Evolutionary conservation across 2,113 vertebrate genomes (phyloP).

Genomic region (Apaloderma vittatum): DNA sequence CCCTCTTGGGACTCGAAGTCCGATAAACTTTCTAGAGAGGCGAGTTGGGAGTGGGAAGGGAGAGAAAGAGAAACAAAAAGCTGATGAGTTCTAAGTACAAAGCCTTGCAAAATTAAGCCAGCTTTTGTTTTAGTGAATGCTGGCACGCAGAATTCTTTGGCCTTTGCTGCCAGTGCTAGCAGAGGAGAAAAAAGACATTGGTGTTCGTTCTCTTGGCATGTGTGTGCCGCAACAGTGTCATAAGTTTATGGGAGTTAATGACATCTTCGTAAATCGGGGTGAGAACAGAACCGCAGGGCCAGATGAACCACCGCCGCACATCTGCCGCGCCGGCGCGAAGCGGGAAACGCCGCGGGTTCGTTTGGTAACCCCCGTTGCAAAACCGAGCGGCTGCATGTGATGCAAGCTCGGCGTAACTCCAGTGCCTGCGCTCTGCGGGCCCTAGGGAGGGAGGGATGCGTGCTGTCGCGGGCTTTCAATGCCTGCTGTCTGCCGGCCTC

Average conservation of each 20-base stretch:
- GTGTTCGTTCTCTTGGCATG: not conserved
- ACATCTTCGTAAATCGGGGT: not conserved
- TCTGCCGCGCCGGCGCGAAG: not conserved
- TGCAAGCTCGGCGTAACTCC: not conserved
- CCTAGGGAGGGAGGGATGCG: rapidly evolving
- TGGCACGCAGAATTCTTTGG: not conserved
- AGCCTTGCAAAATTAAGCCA: not conserved
- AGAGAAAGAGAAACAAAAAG: slow-evolving; percentile 43
- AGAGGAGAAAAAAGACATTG: not conserved
- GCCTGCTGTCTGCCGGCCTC: not conserved
- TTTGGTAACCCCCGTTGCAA: not conserved
- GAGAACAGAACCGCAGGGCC: not conserved
- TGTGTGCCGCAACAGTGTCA: rapidly evolving
- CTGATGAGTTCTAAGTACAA: not conserved
- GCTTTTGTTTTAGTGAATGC: not conserved
- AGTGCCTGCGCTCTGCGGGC: not conserved
- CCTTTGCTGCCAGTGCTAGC: not conserved
- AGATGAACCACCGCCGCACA: not conserved
- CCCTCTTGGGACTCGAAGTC: not conserved
- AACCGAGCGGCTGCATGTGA: rapidly evolving
- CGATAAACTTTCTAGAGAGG: not conserved
- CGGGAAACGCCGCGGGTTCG: not conserved
- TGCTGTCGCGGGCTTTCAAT: not conserved
- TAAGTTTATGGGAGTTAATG: not conserved
- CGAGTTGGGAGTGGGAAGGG: not conserved